Evolutionary conservation across 1,140 invertebrate genomes (phyloP).

Genomic region (Piezodorus guildinii): DNA sequence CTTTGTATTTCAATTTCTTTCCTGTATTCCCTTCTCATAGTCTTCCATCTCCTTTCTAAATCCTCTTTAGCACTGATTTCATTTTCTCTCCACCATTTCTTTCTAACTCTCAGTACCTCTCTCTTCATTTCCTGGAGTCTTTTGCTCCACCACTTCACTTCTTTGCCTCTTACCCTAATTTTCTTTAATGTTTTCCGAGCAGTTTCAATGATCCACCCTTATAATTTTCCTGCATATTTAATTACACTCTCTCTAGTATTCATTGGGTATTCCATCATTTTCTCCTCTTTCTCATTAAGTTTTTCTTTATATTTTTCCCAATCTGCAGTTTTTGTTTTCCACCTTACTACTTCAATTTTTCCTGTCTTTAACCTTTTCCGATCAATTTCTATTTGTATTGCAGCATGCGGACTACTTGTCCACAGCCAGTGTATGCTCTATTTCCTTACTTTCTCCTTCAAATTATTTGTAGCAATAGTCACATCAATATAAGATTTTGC

Average conservation of each 20-base stretch:
- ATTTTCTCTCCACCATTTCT: no score
- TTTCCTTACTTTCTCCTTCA: background rate
- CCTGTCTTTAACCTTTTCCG: background rate
- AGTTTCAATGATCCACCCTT: no score
- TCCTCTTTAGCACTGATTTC: no score
- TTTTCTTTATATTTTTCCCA: background rate
- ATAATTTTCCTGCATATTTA: background rate
- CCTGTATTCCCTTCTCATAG: no score
- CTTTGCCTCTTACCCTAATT: no score
- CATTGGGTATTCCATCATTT: background rate
- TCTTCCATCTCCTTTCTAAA: no score
- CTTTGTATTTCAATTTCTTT: no score
- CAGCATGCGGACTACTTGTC: background rate
- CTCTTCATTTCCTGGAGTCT: no score
- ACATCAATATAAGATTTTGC: no score
- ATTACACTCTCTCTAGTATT: background rate
- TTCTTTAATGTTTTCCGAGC: no score
- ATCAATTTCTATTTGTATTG: background rate
- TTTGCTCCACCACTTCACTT: no score
- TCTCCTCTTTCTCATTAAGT: background rate
- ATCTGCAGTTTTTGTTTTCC: background rate
- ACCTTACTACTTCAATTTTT: background rate
- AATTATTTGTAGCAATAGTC: background rate
- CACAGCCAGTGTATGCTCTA: background rate
- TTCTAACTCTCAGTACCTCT: no score